A percentile compares a stretch with the other conserved stretches of the same genome.
Evolutionary conservation across 2,113 vertebrate genomes (phyloP).

Genomic region (Orthonyx spaldingii): DNA sequence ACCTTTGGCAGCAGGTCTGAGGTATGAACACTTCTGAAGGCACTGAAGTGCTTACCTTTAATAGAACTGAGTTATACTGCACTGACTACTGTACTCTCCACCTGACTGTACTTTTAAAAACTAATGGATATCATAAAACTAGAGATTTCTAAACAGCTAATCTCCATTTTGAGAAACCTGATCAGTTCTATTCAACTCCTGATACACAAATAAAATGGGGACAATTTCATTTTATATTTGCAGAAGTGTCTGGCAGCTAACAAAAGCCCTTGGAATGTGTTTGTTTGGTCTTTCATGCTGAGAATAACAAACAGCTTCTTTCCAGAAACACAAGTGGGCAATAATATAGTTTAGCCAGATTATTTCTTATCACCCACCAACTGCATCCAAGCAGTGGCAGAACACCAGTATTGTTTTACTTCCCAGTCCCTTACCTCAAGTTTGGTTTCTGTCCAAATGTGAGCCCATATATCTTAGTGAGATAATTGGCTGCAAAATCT

Average conservation of each 20-base stretch:
- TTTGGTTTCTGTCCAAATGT: conserved; percentile 95
- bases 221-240: background rate
- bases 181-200: background rate
- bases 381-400: background rate
- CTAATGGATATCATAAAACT: background rate
- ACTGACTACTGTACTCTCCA: background rate
- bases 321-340: background rate
- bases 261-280: conserved; percentile 4
- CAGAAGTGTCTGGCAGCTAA: background rate
- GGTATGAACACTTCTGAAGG: background rate
- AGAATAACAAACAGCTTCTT: conserved; percentile 23
- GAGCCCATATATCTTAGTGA: conserved; percentile 89
- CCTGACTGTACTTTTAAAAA: background rate
- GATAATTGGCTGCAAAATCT: conserved; percentile 95
- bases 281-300: background rate
- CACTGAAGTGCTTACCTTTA: background rate
- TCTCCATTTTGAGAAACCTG: background rate
- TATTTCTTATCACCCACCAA: background rate
- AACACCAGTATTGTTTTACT: conserved; percentile 7
- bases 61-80: background rate
- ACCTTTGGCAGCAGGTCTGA: background rate
- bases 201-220: background rate
- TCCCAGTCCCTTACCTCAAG: conserved; percentile 78
- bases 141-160: background rate
- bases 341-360: conserved; percentile 4